phyloP scores from a whole-genome alignment of 2,797 vertebrate species.

The Aplochiton taeniatus region DNA sequence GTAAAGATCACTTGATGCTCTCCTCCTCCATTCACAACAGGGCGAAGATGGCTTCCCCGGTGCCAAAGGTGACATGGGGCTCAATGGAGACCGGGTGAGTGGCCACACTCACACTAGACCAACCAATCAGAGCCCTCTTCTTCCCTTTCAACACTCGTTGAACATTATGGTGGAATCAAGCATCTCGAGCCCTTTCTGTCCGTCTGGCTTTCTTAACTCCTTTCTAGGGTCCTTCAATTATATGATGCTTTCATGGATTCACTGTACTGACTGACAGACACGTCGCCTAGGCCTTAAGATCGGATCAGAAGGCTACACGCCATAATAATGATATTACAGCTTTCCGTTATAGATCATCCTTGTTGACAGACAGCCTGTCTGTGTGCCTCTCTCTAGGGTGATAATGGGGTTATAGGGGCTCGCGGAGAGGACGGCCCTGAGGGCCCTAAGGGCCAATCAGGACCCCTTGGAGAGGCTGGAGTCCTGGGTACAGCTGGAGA shows the following conservation, averaged over 20 bases:
- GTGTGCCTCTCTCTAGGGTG: conserved; percentile 71
- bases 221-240: not conserved
- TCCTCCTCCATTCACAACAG: conserved; percentile 59
- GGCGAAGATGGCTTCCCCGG: conserved; percentile 92
- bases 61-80: conserved; percentile 87
- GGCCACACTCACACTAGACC: not conserved
- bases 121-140: not conserved
- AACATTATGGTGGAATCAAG: too few species aligned
- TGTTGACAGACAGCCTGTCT: conserved; percentile 11
- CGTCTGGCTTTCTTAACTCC: not conserved
- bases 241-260: too few species aligned
- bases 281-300: too few species aligned
- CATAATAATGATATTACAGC: too few species aligned
- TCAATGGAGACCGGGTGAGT: conserved; percentile 86
- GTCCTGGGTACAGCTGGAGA: conserved; percentile 79
- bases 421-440: conserved; percentile 89
- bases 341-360: too few species aligned
- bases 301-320: too few species aligned
- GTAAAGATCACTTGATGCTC: conserved; percentile 25
- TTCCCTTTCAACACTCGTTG: not conserved
- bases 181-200: too few species aligned
- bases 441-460: conserved; percentile 84
- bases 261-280: too few species aligned
- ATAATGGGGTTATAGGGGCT: conserved; percentile 72
- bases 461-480: conserved; percentile 78